phyloP scores from a whole-genome alignment of 2,888 invertebrate genomes.

The Amblyjoppa fuscipennis region DNA sequence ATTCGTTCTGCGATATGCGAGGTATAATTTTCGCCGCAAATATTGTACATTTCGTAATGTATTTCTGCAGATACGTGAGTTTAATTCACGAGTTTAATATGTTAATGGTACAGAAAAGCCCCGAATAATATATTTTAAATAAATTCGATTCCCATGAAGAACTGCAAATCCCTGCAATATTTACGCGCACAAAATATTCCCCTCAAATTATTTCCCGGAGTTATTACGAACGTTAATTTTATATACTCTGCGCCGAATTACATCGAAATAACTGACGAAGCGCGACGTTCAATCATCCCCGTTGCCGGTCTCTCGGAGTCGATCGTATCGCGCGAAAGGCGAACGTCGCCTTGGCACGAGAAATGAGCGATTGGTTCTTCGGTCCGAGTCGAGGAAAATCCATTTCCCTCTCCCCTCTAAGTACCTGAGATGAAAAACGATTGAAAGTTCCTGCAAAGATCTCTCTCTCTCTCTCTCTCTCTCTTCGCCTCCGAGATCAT shows the following conservation, averaged over 20 bases:
- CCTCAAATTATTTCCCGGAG: not conserved
- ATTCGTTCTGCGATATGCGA: not conserved
- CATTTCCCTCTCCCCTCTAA: constrained; percentile 25
- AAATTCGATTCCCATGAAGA: too few relatives aligned
- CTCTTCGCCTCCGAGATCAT: not conserved
- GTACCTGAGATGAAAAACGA: constrained; percentile 41
- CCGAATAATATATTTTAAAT: too few relatives aligned
- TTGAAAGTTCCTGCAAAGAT: constrained; percentile 36
- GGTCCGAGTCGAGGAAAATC: constrained; percentile 53
- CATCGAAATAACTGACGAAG: constrained; percentile 28
- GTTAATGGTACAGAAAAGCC: not conserved
- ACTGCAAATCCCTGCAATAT: too few relatives aligned
- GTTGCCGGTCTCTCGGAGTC: not conserved
- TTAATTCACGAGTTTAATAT: not conserved
- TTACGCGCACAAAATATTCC: not conserved
- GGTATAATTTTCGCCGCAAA: not conserved
- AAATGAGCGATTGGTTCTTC: constrained; percentile 68
- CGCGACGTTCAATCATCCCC: constrained; percentile 47
- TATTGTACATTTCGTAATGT: not conserved
- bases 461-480: constrained; percentile 28
- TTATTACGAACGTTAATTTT: not conserved
- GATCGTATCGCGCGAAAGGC: constrained; percentile 32
- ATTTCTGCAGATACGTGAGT: not conserved
- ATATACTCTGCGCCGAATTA: not conserved
- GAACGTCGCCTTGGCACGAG: constrained; percentile 33